Percentiles rank a stretch among this genome's conserved stretches.
Evolutionary conservation across 2,888 invertebrate genomes (phyloP).

Genomic region (Eilema sororculum): DNA sequence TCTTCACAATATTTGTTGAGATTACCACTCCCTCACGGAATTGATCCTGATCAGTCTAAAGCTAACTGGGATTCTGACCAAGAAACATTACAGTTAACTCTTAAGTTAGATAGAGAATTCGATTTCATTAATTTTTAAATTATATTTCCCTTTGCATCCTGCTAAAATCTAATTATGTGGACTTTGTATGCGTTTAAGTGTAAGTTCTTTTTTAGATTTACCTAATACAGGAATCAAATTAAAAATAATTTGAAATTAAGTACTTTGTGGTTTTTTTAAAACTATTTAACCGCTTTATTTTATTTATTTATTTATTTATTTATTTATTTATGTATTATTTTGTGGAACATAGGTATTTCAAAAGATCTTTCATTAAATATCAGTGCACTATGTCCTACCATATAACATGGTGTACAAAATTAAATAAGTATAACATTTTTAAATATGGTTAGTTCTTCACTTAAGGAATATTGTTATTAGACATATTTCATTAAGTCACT

Average conservation of each 20-base stretch:
- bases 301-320: no score
- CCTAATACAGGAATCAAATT: neutral
- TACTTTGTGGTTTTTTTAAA: neutral
- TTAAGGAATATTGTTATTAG: no score
- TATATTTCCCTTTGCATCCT: neutral
- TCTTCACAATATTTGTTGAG: conserved; percentile 90
- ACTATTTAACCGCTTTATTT: no score
- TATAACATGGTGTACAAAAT: no score
- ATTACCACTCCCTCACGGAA: conserved; percentile 92
- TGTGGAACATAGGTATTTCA: no score
- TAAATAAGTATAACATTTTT: no score
- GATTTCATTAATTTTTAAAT: conserved; percentile 95
- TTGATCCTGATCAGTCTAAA: conserved; percentile 93
- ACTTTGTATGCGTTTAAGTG: neutral
- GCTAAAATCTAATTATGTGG: neutral
- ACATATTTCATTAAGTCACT: no score
- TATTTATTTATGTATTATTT: no score
- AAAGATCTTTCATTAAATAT: no score
- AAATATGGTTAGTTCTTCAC: no score
- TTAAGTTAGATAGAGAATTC: conserved; percentile 92
- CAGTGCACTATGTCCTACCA: no score
- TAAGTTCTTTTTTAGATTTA: neutral
- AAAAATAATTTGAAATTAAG: no score
- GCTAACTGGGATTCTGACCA: conserved; percentile 92
- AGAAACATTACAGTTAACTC: conserved; percentile 90